Evolutionary conservation across 2,888 invertebrate genomes (phyloP).

Genomic region (Eupithecia centaureata): DNA sequence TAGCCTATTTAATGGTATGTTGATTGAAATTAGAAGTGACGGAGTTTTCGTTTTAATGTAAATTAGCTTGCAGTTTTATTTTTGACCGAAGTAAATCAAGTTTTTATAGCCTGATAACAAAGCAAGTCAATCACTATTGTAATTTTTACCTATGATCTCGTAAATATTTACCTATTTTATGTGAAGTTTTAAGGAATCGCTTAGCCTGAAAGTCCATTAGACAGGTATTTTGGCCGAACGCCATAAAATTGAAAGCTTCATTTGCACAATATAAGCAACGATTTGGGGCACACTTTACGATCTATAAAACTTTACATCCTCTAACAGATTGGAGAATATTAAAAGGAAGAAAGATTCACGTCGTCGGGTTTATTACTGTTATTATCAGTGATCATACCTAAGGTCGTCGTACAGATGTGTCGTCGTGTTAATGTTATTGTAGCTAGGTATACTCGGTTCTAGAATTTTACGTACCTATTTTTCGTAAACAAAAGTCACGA

Average conservation of each 20-base stretch:
- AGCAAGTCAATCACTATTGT: background rate
- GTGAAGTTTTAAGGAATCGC: background rate
- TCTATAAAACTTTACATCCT: conserved; percentile 51
- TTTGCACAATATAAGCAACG: conserved; percentile 51
- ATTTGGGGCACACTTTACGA: conserved; percentile 53
- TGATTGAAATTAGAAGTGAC: background rate
- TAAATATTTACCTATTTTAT: background rate
- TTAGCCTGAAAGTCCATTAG: background rate
- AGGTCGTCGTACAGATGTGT: background rate
- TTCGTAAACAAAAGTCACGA: too few relatives aligned
- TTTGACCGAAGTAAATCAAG: too few relatives aligned
- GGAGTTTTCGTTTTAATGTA: background rate
- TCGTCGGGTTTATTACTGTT: conserved; percentile 25
- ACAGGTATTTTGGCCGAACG: conserved; percentile 5
- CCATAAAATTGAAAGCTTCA: conserved; percentile 48
- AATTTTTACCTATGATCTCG: background rate
- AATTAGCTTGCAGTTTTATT: too few relatives aligned
- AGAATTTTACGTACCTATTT: too few relatives aligned
- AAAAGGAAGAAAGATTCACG: conserved; percentile 27
- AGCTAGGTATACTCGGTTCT: too few relatives aligned
- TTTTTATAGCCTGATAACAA: background rate
- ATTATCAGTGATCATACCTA: conserved; percentile 12
- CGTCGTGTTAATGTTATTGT: too few relatives aligned
- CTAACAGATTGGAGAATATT: conserved; percentile 41
- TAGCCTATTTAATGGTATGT: background rate